Evolutionary conservation across 2,888 invertebrate genomes (phyloP).

Genomic region (Scotopteryx bipunctaria): DNA sequence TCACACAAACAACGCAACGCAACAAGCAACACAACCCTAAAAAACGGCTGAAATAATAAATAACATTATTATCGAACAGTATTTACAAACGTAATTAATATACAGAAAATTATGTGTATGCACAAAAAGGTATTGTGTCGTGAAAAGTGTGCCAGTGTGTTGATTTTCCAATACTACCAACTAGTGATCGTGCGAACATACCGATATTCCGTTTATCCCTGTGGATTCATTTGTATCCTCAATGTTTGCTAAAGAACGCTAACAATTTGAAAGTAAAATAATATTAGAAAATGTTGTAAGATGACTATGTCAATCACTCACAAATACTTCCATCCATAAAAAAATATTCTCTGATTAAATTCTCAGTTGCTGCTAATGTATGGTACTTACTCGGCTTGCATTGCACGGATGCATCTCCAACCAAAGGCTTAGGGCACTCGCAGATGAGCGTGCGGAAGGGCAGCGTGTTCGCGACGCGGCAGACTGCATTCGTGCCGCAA

Average conservation of each 20-base stretch:
- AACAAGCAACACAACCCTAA: too few species aligned
- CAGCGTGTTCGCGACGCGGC: constrained; percentile 92
- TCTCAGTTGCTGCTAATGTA: too few species aligned
- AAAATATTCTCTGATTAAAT: too few species aligned
- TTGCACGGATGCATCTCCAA: constrained; percentile 93
- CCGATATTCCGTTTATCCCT: constrained; percentile 19
- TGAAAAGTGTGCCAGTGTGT: constrained; percentile 17
- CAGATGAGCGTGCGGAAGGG: constrained; percentile 95
- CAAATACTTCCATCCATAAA: neutral
- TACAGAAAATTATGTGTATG: constrained; percentile 32
- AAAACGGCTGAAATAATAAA: neutral
- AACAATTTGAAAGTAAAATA: constrained; percentile 3
- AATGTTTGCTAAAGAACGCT: constrained; percentile 15
- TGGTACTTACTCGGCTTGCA: constrained; percentile 89
- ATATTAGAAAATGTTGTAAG: neutral
- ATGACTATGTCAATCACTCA: neutral
- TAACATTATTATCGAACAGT: constrained; percentile 18
- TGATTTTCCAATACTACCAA: constrained; percentile 12
- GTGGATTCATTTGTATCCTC: constrained; percentile 16
- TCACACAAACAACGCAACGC: too few species aligned
- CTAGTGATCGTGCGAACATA: constrained; percentile 17
- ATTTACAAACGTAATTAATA: constrained; percentile 29
- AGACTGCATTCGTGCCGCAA: constrained; percentile 91
- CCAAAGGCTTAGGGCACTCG: constrained; percentile 91
- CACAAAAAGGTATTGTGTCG: constrained; percentile 18